A percentile compares a stretch with the other conserved stretches of the same genome.
Conservation (phyloP, 2,888 invertebrate species). For the Cheilosia vernalis region DNA sequence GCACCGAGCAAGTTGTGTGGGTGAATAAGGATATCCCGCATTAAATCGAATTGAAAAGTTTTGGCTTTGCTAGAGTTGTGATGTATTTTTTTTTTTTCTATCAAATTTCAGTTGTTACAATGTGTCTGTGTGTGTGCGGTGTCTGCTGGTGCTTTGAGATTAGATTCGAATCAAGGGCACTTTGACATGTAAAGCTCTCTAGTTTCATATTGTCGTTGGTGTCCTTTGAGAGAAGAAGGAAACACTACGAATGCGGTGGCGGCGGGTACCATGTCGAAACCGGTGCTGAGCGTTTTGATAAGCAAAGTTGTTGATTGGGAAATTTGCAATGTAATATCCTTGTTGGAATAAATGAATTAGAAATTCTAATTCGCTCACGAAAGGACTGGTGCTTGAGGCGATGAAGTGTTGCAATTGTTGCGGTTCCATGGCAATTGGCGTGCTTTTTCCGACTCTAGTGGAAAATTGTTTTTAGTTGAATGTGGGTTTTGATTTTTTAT, state of each 20-base stretch:
- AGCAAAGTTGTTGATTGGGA: slow-evolving; percentile 24
- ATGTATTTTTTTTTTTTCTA: background rate
- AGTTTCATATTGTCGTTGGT: slow-evolving; percentile 5
- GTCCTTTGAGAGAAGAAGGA: slow-evolving; percentile 10
- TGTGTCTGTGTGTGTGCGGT: background rate
- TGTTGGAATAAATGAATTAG: slow-evolving; percentile 32
- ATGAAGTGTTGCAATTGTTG: slow-evolving; percentile 5
- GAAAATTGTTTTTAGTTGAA: background rate
- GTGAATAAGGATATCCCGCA: slow-evolving; percentile 24
- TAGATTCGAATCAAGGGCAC: slow-evolving; percentile 14
- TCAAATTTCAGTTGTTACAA: background rate
- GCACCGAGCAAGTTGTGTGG: background rate
- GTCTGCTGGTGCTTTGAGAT: slow-evolving; percentile 19
- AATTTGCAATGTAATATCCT: slow-evolving; percentile 11
- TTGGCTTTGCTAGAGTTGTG: slow-evolving; percentile 7
- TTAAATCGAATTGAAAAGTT: slow-evolving; percentile 36
- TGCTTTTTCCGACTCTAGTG: background rate
- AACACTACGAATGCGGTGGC: background rate
- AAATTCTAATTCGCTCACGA: background rate
- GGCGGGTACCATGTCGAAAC: background rate
- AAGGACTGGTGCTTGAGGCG: background rate
- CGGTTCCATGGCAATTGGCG: background rate
- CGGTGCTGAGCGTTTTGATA: slow-evolving; percentile 10
- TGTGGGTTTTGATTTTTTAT: background rate
- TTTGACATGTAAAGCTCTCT: slow-evolving; percentile 32